Evolutionary conservation across 1,140 invertebrate species (phyloP).

Genomic region (Drosophila ogumai): DNA sequence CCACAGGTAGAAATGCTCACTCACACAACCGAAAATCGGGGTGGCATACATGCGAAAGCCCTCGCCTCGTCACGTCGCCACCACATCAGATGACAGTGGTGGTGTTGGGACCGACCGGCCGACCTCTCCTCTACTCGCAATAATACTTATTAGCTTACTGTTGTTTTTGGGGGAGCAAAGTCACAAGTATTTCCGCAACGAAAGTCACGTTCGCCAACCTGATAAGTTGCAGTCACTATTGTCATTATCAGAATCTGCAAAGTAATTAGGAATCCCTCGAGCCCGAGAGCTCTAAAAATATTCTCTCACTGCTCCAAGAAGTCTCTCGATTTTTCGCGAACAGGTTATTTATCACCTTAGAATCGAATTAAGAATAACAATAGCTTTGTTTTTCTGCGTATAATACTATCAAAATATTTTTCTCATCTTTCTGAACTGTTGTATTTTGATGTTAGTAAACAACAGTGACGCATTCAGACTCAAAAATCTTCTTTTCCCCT

Average conservation of each 20-base stretch:
- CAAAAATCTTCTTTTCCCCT: constrained; percentile 10
- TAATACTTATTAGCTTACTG: constrained; percentile 39
- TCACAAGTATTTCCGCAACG: constrained; percentile 38
- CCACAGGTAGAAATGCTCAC: constrained; percentile 24
- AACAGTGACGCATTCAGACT: constrained; percentile 16
- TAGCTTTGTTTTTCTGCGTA: constrained; percentile 3
- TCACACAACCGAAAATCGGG: constrained; percentile 11
- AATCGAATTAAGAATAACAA: constrained; percentile 4
- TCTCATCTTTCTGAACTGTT: constrained; percentile 14
- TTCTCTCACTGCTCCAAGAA: constrained; percentile 4
- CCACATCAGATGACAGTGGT: constrained; percentile 40
- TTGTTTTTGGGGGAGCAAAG: constrained; percentile 45
- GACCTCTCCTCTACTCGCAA: constrained; percentile 7
- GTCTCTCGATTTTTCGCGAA: constrained; percentile 13
- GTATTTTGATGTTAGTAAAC: constrained; percentile 23
- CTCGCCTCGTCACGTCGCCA: constrained; percentile 48
- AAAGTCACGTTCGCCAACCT: constrained; percentile 50
- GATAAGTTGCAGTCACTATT: constrained; percentile 35
- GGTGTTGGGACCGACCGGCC: neutral
- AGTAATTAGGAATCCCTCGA: constrained; percentile 13
- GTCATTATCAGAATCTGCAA: constrained; percentile 12
- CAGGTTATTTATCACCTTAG: constrained; percentile 14
- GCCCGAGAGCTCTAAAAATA: constrained; percentile 1
- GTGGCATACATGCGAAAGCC: constrained; percentile 27
- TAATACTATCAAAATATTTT: constrained; percentile 7